Evolutionary conservation across 2,113 vertebrate species (phyloP), one percentile per base, ranked within the genome.

Genomic region (Cottus gobio): DNA sequence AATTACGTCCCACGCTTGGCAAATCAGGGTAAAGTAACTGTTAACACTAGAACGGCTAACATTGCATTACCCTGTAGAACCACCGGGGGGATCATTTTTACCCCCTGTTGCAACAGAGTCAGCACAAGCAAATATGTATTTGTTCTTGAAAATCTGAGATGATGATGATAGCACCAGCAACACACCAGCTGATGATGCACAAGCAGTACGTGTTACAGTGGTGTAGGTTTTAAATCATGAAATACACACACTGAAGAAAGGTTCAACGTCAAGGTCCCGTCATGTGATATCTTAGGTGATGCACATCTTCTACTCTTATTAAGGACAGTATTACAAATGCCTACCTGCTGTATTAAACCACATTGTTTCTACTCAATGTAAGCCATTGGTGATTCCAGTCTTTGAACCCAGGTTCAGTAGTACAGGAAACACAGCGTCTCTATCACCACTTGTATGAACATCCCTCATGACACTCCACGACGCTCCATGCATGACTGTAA

Each of bases 1-100:
- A 42, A 67, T 39, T 92, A 16, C n/a, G 92, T 91, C 82, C 87
- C 85, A 89, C 84, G 93, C 94, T 93, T 90, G 92, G 91, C 87
- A 89, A 87, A 83, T 87, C 57, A 87, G 87, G 93, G 81, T 83
- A 82, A 91, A 89, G 77, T 91, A 88, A 90, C 92, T 90, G 92
- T 95, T 94, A 92, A 92, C 84, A 82, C 71, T 22, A 22, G 48
- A 57, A 28, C 13, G 12, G 50, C 50, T 22, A n/a, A 52, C 8
- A 52, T 13, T 22, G 10, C n/a, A 57, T 7, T 10, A 57, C 26
- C 24, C 24, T 12, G 24, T 56, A 12, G 11, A 56, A 56, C n/a
- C 52, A 26, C 52, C n/a, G 11, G 11, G 52, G 52, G 52, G 4
- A 13, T 26, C 24, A 12, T 56, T 26, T 13, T 26, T 5, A 50